Evolutionary conservation across 2,797 vertebrate genomes (phyloP).

Genomic region (Delichon dasypus): DNA sequence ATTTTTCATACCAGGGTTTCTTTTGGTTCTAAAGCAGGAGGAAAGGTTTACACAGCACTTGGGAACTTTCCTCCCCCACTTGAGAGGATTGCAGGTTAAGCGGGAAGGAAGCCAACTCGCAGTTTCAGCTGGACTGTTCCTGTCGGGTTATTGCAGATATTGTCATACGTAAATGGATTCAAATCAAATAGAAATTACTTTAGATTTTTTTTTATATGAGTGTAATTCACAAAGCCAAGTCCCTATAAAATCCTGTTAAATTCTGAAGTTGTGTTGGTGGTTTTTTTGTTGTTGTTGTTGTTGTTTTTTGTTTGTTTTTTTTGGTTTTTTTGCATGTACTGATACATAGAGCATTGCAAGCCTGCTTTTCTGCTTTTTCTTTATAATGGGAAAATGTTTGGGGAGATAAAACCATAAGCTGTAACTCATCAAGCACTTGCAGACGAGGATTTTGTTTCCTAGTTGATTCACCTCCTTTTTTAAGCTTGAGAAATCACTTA

Average conservation of each 20-base stretch:
- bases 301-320: too few species aligned
- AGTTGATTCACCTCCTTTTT: neutral
- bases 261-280: neutral
- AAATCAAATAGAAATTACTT: neutral
- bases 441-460: conserved; percentile 17
- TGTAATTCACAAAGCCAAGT: neutral
- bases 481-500: neutral
- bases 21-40: neutral
- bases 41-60: neutral
- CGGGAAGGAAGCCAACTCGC: neutral
- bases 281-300: too few species aligned
- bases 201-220: neutral
- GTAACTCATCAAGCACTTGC: neutral
- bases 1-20: neutral
- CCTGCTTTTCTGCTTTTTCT: neutral
- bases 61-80: neutral
- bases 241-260: neutral
- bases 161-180: neutral
- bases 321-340: neutral
- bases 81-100: neutral
- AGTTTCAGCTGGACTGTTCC: neutral
- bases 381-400: neutral
- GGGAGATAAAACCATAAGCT: neutral
- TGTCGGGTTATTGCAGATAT: neutral
- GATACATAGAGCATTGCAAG: neutral